Evolutionary conservation across 2,797 vertebrate species (phyloP).

Genomic region (Rhodeus uyekii): DNA sequence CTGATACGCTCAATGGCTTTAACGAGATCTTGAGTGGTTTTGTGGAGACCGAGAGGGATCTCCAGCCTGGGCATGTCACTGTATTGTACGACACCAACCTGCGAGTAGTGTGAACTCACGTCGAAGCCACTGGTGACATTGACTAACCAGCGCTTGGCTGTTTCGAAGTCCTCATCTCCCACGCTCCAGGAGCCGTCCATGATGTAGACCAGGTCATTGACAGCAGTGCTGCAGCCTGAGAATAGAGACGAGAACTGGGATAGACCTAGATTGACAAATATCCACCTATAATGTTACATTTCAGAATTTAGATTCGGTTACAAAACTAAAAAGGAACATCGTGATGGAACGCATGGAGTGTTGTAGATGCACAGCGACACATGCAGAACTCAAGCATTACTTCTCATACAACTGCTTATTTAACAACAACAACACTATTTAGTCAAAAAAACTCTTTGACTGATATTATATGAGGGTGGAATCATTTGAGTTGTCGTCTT

Average conservation of each 20-base stretch:
- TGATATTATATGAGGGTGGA: too few species aligned
- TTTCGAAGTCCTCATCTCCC: slow-evolving; percentile 78
- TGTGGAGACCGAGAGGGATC: slow-evolving; percentile 75
- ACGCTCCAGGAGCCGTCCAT: slow-evolving; percentile 85
- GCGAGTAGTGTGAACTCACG: slow-evolving; percentile 77
- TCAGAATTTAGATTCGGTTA: too few species aligned
- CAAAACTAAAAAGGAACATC: too few species aligned
- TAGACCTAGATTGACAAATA: too few species aligned
- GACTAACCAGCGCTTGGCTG: slow-evolving; percentile 79
- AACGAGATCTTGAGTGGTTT: slow-evolving; percentile 69
- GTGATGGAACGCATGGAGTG: too few species aligned
- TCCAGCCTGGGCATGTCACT: slow-evolving; percentile 81
- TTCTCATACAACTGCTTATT: too few species aligned
- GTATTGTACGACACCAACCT: slow-evolving; percentile 82
- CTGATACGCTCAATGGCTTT: slow-evolving; percentile 70
- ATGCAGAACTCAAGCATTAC: too few species aligned
- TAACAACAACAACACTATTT: too few species aligned
- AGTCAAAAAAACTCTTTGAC: too few species aligned
- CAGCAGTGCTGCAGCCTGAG: slow-evolving; percentile 81
- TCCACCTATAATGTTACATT: too few species aligned
- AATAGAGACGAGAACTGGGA: not conserved
- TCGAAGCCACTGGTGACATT: slow-evolving; percentile 82
- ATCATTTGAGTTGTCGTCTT: too few species aligned
- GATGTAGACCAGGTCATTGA: slow-evolving; percentile 83
- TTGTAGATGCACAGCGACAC: too few species aligned